Percentiles rank a stretch among this genome's conserved stretches.
Conservation (phyloP, 2,888 invertebrate genomes). For the Lithophane semibrunnea region DNA sequence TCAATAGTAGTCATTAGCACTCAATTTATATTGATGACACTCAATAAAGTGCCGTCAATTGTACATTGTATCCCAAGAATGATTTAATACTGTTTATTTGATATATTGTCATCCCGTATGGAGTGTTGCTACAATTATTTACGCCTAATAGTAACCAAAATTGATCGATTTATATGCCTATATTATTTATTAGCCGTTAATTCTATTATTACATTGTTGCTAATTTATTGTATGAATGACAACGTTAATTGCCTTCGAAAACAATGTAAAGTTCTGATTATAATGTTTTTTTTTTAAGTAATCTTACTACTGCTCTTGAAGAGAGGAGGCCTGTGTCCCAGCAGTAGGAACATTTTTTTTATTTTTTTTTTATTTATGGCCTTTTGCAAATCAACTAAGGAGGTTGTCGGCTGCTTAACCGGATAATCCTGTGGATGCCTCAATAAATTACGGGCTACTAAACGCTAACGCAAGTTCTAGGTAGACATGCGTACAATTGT, state of each 20-base stretch:
- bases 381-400: too few relatives aligned
- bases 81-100: constrained; percentile 30
- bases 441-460: too few relatives aligned
- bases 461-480: too few relatives aligned
- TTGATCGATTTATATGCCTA: constrained; percentile 14
- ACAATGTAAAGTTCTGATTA: not conserved
- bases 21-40: constrained; percentile 35
- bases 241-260: not conserved
- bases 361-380: not conserved
- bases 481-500: too few relatives aligned
- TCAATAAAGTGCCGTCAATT: constrained; percentile 17
- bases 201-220: not conserved
- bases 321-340: too few relatives aligned
- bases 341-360: too few relatives aligned
- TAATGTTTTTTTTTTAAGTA: not conserved
- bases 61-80: constrained; percentile 12
- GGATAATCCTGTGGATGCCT: too few relatives aligned
- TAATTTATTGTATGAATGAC: not conserved
- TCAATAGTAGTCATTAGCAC: constrained; percentile 11
- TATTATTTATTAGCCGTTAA: not conserved
- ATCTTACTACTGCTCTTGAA: not conserved
- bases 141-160: constrained; percentile 22
- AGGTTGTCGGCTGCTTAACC: too few relatives aligned
- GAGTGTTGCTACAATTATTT: not conserved
- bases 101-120: constrained; percentile 1